phyloP scores from a whole-genome alignment of 2,113 vertebrate species.

The Sinocyclocheilus anshuiensis region DNA sequence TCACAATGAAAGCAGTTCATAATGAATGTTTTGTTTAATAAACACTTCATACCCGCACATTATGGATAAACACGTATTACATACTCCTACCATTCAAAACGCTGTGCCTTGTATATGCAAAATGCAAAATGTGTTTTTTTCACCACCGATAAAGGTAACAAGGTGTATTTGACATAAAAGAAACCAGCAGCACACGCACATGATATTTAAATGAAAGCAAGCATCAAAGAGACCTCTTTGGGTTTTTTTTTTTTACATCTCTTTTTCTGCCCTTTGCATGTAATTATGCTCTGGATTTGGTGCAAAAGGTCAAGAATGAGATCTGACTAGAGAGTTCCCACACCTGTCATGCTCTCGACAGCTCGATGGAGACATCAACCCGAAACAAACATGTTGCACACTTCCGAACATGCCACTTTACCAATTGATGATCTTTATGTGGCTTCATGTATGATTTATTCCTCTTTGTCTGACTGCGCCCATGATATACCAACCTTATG shows the following conservation, averaged over 20 bases:
- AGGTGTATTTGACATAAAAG: background rate
- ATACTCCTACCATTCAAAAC: background rate
- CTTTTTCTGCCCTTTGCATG: constrained; percentile 20
- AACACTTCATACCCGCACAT: background rate
- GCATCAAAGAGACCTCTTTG: no score
- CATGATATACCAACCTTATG: constrained; percentile 11
- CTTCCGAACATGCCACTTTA: background rate
- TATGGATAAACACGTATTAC: background rate
- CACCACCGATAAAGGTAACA: background rate
- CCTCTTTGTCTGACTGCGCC: constrained; percentile 8
- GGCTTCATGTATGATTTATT: constrained; percentile 23
- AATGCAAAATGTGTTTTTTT: background rate
- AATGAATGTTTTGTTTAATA: constrained; percentile 1
- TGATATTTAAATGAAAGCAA: background rate
- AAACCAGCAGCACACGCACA: background rate
- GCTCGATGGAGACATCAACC: background rate
- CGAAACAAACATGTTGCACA: background rate
- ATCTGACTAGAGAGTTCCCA: constrained; percentile 8
- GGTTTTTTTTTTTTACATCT: background rate
- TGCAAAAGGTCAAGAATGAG: constrained; percentile 34
- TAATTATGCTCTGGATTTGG: constrained; percentile 31
- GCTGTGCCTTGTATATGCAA: background rate
- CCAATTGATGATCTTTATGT: constrained; percentile 18
- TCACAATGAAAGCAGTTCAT: background rate
- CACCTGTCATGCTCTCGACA: background rate